phyloP scores from a whole-genome alignment of 2,888 invertebrate genomes.

The Drosophila formosana region DNA sequence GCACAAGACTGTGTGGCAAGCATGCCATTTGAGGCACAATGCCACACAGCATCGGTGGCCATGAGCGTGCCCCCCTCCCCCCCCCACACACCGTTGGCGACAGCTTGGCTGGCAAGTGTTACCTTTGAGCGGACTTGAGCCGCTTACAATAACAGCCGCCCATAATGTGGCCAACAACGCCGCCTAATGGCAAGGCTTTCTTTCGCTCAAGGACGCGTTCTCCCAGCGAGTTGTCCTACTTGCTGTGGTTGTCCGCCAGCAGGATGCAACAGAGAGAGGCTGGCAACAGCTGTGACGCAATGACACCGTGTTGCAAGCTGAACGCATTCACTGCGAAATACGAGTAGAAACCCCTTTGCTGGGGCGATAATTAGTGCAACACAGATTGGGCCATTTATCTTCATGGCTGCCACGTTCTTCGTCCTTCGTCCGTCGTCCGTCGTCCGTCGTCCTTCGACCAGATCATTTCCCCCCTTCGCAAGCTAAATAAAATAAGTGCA shows the following conservation, averaged over 20 bases:
- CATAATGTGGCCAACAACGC: conserved; percentile 44
- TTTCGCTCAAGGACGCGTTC: conserved; percentile 28
- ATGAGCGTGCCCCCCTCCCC: conserved; percentile 31
- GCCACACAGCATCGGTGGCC: conserved; percentile 6
- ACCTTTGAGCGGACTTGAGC: conserved; percentile 38
- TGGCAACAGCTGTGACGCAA: background rate
- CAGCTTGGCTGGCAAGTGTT: conserved; percentile 18
- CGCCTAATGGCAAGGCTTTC: conserved; percentile 44
- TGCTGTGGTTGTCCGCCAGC: conserved; percentile 23
- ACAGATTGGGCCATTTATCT: conserved; percentile 2
- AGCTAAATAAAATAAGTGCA: background rate
- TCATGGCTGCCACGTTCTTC: background rate
- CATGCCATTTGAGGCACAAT: conserved; percentile 51
- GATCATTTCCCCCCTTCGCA: background rate
- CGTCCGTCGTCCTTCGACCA: background rate
- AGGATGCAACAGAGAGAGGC: background rate
- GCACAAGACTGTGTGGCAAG: conserved; percentile 3
- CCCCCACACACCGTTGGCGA: no score
- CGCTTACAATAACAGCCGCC: conserved; percentile 33
- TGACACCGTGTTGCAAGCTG: conserved; percentile 1
- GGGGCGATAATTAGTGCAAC: background rate
- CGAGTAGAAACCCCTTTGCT: background rate
- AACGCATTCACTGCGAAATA: background rate
- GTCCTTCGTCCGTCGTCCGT: background rate
- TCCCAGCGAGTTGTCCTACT: conserved; percentile 10